Conservation (phyloP, 2,797 vertebrate species). For the Chromobotia macracanthus region DNA sequence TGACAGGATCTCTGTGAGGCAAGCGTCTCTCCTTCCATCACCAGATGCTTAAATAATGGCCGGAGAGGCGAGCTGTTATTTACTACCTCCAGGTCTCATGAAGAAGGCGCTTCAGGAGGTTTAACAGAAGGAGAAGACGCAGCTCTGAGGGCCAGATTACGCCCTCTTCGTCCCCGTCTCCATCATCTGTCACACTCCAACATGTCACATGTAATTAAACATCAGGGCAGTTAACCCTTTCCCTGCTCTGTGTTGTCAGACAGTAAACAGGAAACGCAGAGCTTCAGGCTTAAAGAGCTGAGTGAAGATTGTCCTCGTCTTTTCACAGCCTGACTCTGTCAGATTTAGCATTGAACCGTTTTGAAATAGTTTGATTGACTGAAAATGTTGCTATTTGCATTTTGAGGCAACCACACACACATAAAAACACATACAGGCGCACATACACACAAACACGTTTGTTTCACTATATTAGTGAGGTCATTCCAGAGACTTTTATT, state of each 20-base stretch:
- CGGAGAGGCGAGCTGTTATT: constrained; percentile 51
- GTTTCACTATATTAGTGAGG: too few relatives aligned
- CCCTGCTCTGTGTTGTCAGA: constrained; percentile 7
- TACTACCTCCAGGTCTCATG: constrained; percentile 48
- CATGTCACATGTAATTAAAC: constrained; percentile 56
- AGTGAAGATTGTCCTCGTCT: constrained; percentile 11
- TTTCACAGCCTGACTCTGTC: constrained; percentile 16
- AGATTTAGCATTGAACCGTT: constrained; percentile 1
- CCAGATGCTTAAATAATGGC: constrained; percentile 60
- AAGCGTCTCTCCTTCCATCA: constrained; percentile 9
- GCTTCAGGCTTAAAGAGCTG: constrained; percentile 46
- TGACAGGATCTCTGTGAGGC: constrained; percentile 57
- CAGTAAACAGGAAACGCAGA: neutral
- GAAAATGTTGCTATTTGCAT: neutral
- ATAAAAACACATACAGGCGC: too few relatives aligned
- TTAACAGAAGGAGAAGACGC: constrained; percentile 33
- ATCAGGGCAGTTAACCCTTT: constrained; percentile 54
- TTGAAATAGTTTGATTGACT: neutral
- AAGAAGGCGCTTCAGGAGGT: constrained; percentile 40
- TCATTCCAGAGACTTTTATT: too few relatives aligned
- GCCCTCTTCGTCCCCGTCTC: constrained; percentile 46
- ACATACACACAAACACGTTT: too few relatives aligned
- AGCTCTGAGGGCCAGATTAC: constrained; percentile 32
- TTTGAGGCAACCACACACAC: neutral
- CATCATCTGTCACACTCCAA: constrained; percentile 53